phyloP scores from a whole-genome alignment of 1,140 invertebrate genomes.

The Orius insidiosus region DNA sequence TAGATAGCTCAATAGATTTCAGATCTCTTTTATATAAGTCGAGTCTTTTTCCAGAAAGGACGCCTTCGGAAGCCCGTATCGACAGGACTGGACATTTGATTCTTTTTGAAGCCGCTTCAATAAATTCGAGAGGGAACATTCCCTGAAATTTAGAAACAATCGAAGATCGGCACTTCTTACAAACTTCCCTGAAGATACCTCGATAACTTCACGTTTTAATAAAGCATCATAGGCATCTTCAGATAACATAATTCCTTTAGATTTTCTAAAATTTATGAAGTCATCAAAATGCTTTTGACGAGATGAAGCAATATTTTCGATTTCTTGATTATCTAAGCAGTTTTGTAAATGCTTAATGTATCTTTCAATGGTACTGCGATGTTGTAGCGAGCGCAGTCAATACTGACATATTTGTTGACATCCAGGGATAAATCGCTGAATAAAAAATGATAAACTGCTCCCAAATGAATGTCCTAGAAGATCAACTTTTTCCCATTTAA shows the following conservation, averaged over 20 bases:
- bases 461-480: slow-evolving; percentile 66
- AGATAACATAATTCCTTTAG: neutral
- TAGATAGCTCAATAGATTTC: slow-evolving; percentile 11
- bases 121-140: slow-evolving; percentile 12
- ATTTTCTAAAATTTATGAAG: neutral
- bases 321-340: neutral
- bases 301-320: neutral
- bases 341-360: neutral
- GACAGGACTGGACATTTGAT: slow-evolving; percentile 11
- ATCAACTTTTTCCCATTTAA: slow-evolving; percentile 57
- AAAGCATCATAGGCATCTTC: slow-evolving; percentile 41
- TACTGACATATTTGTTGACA: slow-evolving; percentile 46
- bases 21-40: neutral
- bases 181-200: slow-evolving; percentile 27
- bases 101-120: slow-evolving; percentile 20
- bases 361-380: neutral
- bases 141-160: slow-evolving; percentile 26
- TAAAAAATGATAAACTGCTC: slow-evolving; percentile 61
- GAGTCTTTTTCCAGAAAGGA: neutral
- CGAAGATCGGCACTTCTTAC: slow-evolving; percentile 49
- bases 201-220: slow-evolving; percentile 47
- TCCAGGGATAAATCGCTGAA: slow-evolving; percentile 54
- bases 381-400: slow-evolving; percentile 35
- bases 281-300: slow-evolving; percentile 33
- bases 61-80: slow-evolving; percentile 13